Percentiles rank a stretch among this genome's conserved stretches.
Evolutionary conservation across 1,140 invertebrate genomes (phyloP).

Genomic region (Calephelis nemesis): DNA sequence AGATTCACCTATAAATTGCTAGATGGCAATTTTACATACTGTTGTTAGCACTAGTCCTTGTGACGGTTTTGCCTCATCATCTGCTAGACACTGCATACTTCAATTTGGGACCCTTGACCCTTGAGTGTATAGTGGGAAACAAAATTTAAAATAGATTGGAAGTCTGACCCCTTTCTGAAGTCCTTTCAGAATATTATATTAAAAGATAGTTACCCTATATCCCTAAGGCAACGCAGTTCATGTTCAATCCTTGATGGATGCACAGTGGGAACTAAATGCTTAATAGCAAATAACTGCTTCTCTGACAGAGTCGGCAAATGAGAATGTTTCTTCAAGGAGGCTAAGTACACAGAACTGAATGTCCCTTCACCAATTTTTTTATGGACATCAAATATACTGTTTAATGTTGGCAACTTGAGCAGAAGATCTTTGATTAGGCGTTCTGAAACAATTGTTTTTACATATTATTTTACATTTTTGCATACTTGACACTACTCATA

Average conservation of each 20-base stretch:
- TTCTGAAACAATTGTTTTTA: conserved; percentile 43
- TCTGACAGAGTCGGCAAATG: conserved; percentile 68
- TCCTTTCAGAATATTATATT: background rate
- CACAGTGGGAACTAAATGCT: conserved; percentile 90
- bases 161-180: too few relatives aligned
- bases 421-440: conserved; percentile 78
- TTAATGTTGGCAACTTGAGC: conserved; percentile 81
- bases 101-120: too few relatives aligned
- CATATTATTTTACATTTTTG: background rate
- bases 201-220: conserved; percentile 84
- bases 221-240: conserved; percentile 88
- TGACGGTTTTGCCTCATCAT: too few relatives aligned
- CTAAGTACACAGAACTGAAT: conserved; percentile 90
- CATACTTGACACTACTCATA: background rate
- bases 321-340: conserved; percentile 81
- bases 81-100: too few relatives aligned
- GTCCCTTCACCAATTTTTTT: conserved; percentile 89
- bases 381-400: conserved; percentile 84
- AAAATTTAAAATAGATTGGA: too few relatives aligned
- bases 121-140: too few relatives aligned
- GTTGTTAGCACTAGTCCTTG: too few relatives aligned
- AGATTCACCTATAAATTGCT: too few relatives aligned
- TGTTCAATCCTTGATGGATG: conserved; percentile 87
- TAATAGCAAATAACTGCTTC: conserved; percentile 85
- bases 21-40: too few relatives aligned